Percentiles rank a stretch among this genome's conserved stretches.
These are phyloP conservation scores for Philypnodon macrostomus DNA, from an alignment of 2,797 vertebrate genomes.

Conservation along the genomic window DNA sequence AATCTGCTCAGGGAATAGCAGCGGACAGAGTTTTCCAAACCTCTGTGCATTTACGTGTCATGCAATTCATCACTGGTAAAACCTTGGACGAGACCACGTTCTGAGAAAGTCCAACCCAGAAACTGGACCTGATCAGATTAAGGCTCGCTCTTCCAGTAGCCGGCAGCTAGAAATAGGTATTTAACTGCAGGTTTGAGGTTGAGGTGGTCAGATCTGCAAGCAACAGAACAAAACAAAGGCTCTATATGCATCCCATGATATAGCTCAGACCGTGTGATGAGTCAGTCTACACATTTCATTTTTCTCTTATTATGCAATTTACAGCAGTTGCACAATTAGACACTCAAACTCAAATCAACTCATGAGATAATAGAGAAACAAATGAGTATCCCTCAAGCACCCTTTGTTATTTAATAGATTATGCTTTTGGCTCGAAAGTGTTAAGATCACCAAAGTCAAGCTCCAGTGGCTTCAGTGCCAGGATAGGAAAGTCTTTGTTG, in stretches of 20 bases:
- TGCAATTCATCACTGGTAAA: constrained; percentile 71
- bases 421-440: not conserved
- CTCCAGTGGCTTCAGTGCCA: not conserved
- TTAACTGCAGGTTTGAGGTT: constrained; percentile 46
- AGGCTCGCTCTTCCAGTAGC: constrained; percentile 59
- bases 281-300: not conserved
- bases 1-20: constrained; percentile 76
- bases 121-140: constrained; percentile 58
- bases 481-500: constrained; percentile 10
- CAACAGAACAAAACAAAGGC: constrained; percentile 20
- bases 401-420: too few relatives aligned
- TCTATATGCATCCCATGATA: constrained; percentile 25
- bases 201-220: constrained; percentile 26
- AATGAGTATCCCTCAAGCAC: too few relatives aligned
- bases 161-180: constrained; percentile 35
- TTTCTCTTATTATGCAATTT: too few relatives aligned
- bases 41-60: constrained; percentile 76
- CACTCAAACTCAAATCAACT: too few relatives aligned
- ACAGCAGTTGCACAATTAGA: too few relatives aligned
- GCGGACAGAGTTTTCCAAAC: constrained; percentile 74
- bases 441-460: not conserved
- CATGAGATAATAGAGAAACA: too few relatives aligned
- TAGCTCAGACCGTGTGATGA: constrained; percentile 11
- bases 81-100: constrained; percentile 57
- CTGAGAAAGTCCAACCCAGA: constrained; percentile 61